Percentiles rank a stretch among this genome's conserved stretches.
Evolutionary conservation across 2,888 invertebrate species (phyloP).

Genomic region (Reticulitermes lucifugus): DNA sequence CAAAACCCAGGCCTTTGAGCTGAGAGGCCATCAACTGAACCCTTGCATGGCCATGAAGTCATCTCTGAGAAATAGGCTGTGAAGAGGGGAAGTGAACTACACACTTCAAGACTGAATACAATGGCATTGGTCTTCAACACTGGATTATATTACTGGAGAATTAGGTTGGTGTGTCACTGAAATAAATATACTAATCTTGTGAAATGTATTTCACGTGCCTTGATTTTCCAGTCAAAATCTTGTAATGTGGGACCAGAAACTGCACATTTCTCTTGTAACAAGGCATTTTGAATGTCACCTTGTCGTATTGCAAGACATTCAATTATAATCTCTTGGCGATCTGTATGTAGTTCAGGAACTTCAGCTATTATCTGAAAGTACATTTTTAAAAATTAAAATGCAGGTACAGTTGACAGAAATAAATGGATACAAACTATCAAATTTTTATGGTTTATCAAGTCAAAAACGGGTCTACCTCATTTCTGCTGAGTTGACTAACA

Average conservation of each 20-base stretch:
- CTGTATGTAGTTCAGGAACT: slow-evolving; percentile 54
- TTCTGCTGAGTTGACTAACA: slow-evolving; percentile 50
- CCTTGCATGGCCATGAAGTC: too few species aligned
- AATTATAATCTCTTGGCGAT: slow-evolving; percentile 55
- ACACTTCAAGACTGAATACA: too few species aligned
- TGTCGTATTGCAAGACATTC: slow-evolving; percentile 60
- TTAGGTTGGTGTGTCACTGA: too few species aligned
- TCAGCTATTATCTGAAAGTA: slow-evolving; percentile 53
- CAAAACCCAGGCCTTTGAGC: too few species aligned
- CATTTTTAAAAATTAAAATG: not conserved
- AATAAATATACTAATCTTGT: not conserved
- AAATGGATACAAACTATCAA: too few species aligned
- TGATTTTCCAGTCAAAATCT: slow-evolving; percentile 68
- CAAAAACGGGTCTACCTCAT: slow-evolving; percentile 28
- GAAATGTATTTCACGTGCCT: slow-evolving; percentile 59
- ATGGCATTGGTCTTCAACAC: too few species aligned
- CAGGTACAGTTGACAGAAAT: too few species aligned
- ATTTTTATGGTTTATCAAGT: too few species aligned
- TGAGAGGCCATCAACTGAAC: too few species aligned
- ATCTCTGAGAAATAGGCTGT: too few species aligned
- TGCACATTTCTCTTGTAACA: slow-evolving; percentile 59
- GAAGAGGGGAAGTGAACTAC: too few species aligned
- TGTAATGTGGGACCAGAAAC: slow-evolving; percentile 59
- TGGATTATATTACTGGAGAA: too few species aligned
- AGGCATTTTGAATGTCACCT: slow-evolving; percentile 58